Percentiles rank a stretch among this genome's conserved stretches.
These are phyloP conservation scores for Oceanodroma tethys DNA, from an alignment of 2,113 vertebrate genomes.

Conservation along the genomic window DNA sequence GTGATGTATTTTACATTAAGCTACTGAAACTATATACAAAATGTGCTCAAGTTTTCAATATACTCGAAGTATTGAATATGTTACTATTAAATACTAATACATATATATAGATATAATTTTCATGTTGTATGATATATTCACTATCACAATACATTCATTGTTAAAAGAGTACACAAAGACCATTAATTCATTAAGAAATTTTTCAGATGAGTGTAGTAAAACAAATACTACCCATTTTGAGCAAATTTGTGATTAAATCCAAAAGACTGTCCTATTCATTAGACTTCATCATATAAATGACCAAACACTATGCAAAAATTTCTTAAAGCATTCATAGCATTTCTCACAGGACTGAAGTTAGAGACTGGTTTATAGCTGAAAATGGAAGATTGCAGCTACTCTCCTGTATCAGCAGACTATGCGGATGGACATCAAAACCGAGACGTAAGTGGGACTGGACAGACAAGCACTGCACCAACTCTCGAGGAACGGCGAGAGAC, in stretches of 20 bases:
- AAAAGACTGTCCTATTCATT: background rate
- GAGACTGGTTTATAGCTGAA: background rate
- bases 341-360: background rate
- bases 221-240: background rate
- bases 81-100: background rate
- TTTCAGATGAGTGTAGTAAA: background rate
- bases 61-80: background rate
- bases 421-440: background rate
- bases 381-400: background rate
- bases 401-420: background rate
- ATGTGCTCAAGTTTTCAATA: background rate
- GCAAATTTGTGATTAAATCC: background rate
- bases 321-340: background rate
- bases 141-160: background rate
- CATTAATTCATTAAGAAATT: background rate
- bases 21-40: background rate
- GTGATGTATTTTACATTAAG: background rate
- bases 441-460: background rate
- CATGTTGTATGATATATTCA: background rate
- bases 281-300: background rate
- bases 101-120: background rate
- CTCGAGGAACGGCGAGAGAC: accelerated
- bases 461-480: background rate
- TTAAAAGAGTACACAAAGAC: background rate
- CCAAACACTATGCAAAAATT: background rate